Evolutionary conservation across 2,888 invertebrate genomes (phyloP), one percentile per base, ranked within the genome.

Genomic region (Plagiodera versicolora): DNA sequence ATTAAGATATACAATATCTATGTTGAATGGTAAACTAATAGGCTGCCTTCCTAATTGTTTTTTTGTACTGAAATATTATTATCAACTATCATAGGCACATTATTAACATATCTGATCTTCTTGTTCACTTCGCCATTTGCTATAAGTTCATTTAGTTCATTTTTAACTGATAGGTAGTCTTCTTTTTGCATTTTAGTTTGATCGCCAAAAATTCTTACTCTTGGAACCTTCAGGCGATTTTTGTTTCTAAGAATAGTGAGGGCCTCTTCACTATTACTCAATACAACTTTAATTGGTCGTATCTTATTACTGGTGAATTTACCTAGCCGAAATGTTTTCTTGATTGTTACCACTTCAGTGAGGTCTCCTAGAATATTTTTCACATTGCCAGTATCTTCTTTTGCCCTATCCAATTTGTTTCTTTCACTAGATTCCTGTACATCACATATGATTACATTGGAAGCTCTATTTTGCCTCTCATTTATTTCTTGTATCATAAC

Each of bases 311-410:
- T 45, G n/a, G 45, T 45, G 45, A 32, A 45, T 18, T 17, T n/a
- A 45, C 16, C 45, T 45, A 45, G 16, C 45, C 45, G 18, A 45
- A 17, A 45, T 18, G 17, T 16, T 45, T 45, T 16, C 45, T 45
- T 45, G 9, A 45, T 45, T 45, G 45, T 45, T 45, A 45, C 45
- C 45, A 17, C 45, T 18, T 17, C 45, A 45, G 16, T 16, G 45
- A 45, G 45, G 45, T 45, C 45, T 45, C n/a, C 45, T 17, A 45
- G 45, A 45, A 45, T 45, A 45, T 45, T 45, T 45, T 45, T n/a
- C 45, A 45, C 45, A 45, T 45, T 45, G 45, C 45, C 45, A 45
- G 45, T 45, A 45, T 17, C 45, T 45, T 18, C 45, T 45, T 45
- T 45, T 45, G 45, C 45, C 18, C 45, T 45, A 45, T 45, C 18